Evolutionary conservation across 2,797 vertebrate species (phyloP).

Genomic region (Margarornis squamiger): DNA sequence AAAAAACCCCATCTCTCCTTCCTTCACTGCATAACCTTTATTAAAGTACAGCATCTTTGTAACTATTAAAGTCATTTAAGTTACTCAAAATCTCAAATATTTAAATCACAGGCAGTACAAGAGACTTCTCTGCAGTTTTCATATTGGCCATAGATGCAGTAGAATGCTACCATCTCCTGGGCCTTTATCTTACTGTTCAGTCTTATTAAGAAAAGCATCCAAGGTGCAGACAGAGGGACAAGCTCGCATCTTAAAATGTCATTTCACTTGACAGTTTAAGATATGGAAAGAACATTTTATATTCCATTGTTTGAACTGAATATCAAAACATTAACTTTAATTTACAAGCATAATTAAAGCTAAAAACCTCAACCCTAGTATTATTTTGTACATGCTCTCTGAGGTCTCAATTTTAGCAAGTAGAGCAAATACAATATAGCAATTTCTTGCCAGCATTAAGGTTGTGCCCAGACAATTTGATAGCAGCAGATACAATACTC

Average conservation of each 20-base stretch:
- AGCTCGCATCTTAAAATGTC: neutral
- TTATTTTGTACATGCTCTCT: neutral
- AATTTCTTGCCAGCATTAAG: neutral
- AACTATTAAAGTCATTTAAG: neutral
- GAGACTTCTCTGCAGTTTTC: neutral
- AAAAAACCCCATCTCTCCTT: neutral
- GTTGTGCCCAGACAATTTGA: neutral
- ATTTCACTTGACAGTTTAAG: neutral
- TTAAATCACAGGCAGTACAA: neutral
- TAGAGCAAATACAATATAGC: neutral
- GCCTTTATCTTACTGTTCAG: neutral
- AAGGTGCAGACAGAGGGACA: neutral
- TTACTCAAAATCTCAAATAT: neutral
- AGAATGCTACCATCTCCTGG: neutral
- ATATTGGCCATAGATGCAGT: neutral
- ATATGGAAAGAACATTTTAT: neutral
- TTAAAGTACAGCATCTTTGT: neutral
- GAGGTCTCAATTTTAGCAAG: neutral
- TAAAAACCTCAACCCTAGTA: neutral
- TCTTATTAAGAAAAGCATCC: neutral
- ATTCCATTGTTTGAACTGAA: neutral
- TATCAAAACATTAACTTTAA: neutral
- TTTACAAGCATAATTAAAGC: neutral
- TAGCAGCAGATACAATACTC: slow-evolving; percentile 52
- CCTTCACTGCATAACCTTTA: neutral